phyloP scores from a whole-genome alignment of 1,140 invertebrate species.

The Akabosia matsudoensis region DNA sequence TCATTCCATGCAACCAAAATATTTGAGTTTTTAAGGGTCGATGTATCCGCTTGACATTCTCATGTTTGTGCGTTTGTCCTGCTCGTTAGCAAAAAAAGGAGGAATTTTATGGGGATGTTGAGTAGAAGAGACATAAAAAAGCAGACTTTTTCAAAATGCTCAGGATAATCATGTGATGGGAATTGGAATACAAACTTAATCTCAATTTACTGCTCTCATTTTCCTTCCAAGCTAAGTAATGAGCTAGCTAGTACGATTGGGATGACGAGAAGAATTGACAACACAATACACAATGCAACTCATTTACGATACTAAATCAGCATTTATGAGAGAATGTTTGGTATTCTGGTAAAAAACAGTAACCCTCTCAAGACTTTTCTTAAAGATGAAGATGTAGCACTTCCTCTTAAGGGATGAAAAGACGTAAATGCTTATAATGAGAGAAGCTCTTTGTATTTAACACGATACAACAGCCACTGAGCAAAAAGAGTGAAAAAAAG shows the following conservation, averaged over 20 bases:
- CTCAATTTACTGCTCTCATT: background rate
- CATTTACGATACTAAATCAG: background rate
- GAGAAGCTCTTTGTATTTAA: background rate
- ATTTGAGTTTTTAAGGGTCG: background rate
- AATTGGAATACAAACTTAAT: background rate
- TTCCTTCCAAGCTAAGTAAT: background rate
- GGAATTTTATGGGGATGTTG: background rate
- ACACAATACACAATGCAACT: conserved; percentile 5
- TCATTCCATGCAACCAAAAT: background rate
- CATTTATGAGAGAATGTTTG: background rate
- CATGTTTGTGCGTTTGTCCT: background rate
- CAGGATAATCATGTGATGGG: background rate
- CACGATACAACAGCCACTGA: background rate
- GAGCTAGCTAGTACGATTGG: background rate
- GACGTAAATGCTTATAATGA: background rate
- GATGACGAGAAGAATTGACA: conserved; percentile 1
- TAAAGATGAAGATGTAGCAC: background rate
- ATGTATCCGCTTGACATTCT: background rate
- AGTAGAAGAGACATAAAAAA: no score
- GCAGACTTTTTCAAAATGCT: no score
- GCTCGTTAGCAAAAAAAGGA: background rate
- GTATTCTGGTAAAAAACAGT: no score
- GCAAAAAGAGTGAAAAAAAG: background rate
- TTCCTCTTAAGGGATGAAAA: background rate
- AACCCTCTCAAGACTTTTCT: background rate